Evolutionary conservation across 1,140 invertebrate species (phyloP).

Genomic region (Procambarus clarkii): DNA sequence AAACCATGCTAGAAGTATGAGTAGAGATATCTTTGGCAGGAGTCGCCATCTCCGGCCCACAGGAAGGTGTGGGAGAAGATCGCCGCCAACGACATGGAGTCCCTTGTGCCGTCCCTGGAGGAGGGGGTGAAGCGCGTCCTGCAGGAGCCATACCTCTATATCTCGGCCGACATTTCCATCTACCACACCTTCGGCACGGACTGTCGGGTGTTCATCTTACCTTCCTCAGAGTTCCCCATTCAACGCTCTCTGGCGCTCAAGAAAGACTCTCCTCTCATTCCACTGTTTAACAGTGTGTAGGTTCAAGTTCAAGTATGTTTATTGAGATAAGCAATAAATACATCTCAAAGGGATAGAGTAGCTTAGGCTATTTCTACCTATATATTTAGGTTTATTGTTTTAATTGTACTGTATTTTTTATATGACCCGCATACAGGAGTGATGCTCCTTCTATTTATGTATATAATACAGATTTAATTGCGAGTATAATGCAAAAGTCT

Average conservation of each 20-base stretch:
- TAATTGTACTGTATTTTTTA: too few relatives aligned
- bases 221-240: neutral
- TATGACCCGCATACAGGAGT: too few relatives aligned
- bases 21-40: neutral
- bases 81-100: neutral
- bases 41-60: neutral
- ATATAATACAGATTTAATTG: too few relatives aligned
- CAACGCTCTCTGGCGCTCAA: conserved; percentile 10
- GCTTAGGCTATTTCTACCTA: too few relatives aligned
- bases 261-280: conserved; percentile 45
- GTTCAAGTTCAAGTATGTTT: too few relatives aligned
- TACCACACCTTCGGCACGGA: conserved; percentile 18
- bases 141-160: neutral
- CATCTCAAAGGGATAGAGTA: too few relatives aligned
- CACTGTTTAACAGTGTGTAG: conserved; percentile 40
- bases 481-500: too few relatives aligned
- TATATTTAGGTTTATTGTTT: too few relatives aligned
- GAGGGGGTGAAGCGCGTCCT: conserved; percentile 29
- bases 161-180: conserved; percentile 24
- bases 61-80: neutral
- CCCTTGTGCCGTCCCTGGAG: neutral
- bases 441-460: too few relatives aligned
- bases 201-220: conserved; percentile 44
- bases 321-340: too few relatives aligned
- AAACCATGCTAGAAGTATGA: too few relatives aligned